These are phyloP conservation scores for Halictus quadricinctus DNA, from an alignment of 2,888 invertebrate genomes.

Conservation along the genomic window DNA sequence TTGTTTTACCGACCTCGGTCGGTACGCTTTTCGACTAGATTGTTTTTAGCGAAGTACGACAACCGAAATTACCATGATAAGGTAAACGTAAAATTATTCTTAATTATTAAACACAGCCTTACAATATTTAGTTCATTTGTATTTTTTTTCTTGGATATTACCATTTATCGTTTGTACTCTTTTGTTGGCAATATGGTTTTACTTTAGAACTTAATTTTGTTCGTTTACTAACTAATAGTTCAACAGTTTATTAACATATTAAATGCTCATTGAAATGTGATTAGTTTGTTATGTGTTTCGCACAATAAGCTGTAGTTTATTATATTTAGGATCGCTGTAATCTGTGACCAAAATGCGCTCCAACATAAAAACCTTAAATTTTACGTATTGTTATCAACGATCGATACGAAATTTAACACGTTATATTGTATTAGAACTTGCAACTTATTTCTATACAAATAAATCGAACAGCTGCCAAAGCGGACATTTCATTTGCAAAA, in stretches of 20 bases:
- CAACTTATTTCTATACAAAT: constrained; percentile 17
- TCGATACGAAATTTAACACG: not conserved
- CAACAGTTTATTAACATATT: not conserved
- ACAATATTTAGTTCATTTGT: constrained; percentile 60
- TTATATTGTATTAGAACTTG: not conserved
- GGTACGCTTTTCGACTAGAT: constrained; percentile 6
- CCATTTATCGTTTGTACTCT: constrained; percentile 1
- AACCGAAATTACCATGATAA: not conserved
- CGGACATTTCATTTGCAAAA: constrained; percentile 15
- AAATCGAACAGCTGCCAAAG: constrained; percentile 29
- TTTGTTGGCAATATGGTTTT: not conserved
- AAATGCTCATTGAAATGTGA: not conserved
- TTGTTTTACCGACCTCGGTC: not conserved
- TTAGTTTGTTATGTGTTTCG: not conserved
- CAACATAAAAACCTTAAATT: not conserved
- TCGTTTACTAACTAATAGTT: not conserved
- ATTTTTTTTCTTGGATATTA: constrained; percentile 9
- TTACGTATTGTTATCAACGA: not conserved
- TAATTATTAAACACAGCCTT: constrained; percentile 70
- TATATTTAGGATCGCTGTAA: not conserved
- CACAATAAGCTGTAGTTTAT: not conserved
- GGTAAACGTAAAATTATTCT: constrained; percentile 19
- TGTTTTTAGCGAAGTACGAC: not conserved
- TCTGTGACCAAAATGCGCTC: not conserved
- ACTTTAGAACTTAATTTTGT: not conserved